Base-by-base conservation (phyloP, 2,888 invertebrate genomes). In the Pimpla rufipes region DNA sequence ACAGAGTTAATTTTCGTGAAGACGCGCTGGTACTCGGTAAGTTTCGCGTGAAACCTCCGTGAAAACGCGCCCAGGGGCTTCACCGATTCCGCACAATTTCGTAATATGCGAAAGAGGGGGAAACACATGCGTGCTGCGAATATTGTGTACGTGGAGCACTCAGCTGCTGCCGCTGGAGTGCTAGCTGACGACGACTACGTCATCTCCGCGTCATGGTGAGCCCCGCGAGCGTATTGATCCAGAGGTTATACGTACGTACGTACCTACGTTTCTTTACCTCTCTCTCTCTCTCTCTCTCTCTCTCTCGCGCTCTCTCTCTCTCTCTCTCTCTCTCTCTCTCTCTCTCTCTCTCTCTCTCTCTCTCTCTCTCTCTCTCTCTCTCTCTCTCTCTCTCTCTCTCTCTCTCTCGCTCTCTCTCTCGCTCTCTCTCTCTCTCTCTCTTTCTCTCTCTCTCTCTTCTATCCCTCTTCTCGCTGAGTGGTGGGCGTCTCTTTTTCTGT, bases 131-230 rank as follows among this genome's bases (percentile, higher is more conserved):
- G 59, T 59, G 59, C 37, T 59, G 35, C 37, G 59, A 59, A 59
- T 59, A 59, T 37, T 59, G 59, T 59, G 35, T 59, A 59, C 35
- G n/a, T 59, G 16, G 16, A 59, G 59, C 35, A 37, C 59, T 59
- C 59, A 35, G 35, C 35, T 57, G 57, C 57, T 59, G n/a, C 35
- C 37, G 57, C 57, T 57, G 59, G 37, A 59, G 37, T 59, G 59
- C 59, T n/a, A 35, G 59, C 59, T 59, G 59, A 59, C 59, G 59
- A 59, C 59, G 59, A 59, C 59, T 37, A 59, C 59, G 59, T 59
- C 59, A 59, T 59, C 59, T 59, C 59, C 59, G 37, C 59, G 59
- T 59, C 59, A 59, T 59, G 59, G 59, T 59, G 59, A 59, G 59
- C 59, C 59, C 29, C 59, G 59, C 59, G 37, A 59, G 59, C 59